These are phyloP conservation scores for Chironex yamaguchii DNA, from an alignment of 30 jellyfish, hydroid and myxozoan genomes.

Conservation along the genomic window DNA sequence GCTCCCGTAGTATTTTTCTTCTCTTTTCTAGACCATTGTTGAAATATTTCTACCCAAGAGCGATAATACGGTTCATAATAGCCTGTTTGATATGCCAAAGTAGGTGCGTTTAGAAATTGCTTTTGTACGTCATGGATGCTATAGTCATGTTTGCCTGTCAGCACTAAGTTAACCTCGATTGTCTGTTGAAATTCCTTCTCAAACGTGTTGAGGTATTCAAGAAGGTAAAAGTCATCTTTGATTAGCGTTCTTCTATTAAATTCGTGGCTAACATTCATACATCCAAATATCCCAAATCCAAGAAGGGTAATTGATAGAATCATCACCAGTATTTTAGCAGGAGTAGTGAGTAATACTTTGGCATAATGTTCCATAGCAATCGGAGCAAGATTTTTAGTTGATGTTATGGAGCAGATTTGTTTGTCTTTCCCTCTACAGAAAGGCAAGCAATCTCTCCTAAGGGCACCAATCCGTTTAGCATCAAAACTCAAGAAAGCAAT, in stretches of 20 bases:
- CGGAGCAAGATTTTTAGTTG: background rate
- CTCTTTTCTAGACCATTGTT: background rate
- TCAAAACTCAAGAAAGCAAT: slow-evolving; percentile 70
- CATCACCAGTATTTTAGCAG: slow-evolving; percentile 12
- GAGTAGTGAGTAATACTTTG: background rate
- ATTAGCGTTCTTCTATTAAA: slow-evolving; percentile 31
- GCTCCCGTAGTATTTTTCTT: background rate
- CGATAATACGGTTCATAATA: slow-evolving; percentile 6
- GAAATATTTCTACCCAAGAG: slow-evolving; percentile 44
- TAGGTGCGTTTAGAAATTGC: slow-evolving; percentile 5
- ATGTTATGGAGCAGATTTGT: background rate
- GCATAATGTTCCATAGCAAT: slow-evolving; percentile 29
- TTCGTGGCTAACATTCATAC: slow-evolving; percentile 2
- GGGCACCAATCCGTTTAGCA: slow-evolving; percentile 35
- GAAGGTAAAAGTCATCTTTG: slow-evolving; percentile 4
- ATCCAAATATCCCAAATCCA: slow-evolving; percentile 54
- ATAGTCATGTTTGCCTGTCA: slow-evolving; percentile 30
- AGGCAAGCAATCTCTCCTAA: slow-evolving; percentile 37
- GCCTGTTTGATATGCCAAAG: slow-evolving; percentile 49
- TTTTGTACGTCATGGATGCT: slow-evolving; percentile 34
- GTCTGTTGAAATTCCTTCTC: slow-evolving; percentile 48
- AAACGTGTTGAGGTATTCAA: slow-evolving; percentile 11
- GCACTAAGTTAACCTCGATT: slow-evolving; percentile 41
- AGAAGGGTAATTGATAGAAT: slow-evolving; percentile 13
- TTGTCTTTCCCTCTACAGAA: slow-evolving; percentile 13